These are phyloP conservation scores for Phenganax marumi DNA, from an alignment of 92 coral and sea anemone species.

Conservation along the genomic window DNA sequence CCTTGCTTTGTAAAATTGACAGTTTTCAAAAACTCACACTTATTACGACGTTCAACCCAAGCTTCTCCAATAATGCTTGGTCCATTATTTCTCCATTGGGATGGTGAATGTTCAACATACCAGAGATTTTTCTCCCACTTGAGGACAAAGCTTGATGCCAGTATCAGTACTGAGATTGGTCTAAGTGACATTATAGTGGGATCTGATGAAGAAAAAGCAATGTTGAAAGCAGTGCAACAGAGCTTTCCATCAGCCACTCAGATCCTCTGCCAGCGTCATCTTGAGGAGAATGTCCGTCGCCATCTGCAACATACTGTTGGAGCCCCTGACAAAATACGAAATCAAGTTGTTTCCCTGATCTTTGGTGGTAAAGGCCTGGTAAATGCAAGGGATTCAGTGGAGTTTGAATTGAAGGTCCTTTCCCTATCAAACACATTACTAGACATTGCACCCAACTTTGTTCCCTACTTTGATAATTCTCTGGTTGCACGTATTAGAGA, in stretches of 20 bases:
- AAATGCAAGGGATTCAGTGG: background rate
- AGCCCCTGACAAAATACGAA: background rate
- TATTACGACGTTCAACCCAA: background rate
- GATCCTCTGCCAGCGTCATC: background rate
- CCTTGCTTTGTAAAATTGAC: background rate
- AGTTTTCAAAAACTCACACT: background rate
- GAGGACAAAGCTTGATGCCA: background rate
- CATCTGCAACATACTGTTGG: background rate
- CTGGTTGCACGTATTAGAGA: background rate
- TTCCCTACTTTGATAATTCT: background rate
- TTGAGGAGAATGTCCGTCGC: constrained; percentile 3
- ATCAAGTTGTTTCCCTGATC: background rate
- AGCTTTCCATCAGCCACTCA: constrained; percentile 2
- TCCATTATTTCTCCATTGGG: background rate
- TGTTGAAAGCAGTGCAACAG: background rate
- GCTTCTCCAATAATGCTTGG: background rate
- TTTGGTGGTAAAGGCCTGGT: constrained; percentile 2
- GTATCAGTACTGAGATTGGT: background rate
- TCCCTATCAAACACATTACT: background rate
- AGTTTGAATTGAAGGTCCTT: background rate
- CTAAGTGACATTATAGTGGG: background rate
- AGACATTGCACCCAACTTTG: constrained; percentile 12
- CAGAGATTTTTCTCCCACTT: constrained; percentile 14
- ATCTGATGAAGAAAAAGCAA: constrained; percentile 12
- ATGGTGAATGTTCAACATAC: background rate